Evolutionary conservation across 30 jellyfish, hydroid and myxozoan species (phyloP), one percentile per base, ranked within the genome.

Genomic region (Aurelia aurita): DNA sequence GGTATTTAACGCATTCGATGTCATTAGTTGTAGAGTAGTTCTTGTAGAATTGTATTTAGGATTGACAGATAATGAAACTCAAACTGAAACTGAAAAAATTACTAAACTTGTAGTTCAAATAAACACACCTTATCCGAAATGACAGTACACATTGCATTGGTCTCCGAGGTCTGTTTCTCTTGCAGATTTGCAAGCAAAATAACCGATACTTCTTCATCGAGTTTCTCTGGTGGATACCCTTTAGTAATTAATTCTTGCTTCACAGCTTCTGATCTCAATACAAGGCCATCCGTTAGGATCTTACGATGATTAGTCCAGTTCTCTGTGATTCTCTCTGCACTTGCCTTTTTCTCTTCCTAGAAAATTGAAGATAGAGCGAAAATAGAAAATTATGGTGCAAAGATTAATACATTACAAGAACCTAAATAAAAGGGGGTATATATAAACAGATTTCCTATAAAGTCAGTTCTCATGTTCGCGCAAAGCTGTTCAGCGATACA

Each of bases 141-240:
- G 26, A 82, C 90, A 47, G 84, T 67, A 19, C 82, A 58, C 72
- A 87, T 61, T 10, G 98, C 96, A 67, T 92, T 92, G 26, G 58
- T 72, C 70, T 92, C 98, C 4, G 80, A 47, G 4, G 58, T 79
- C 69, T 92, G 98, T 59, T 87, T 79, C 69, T 92, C 98, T 73
- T 92, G 98, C 55, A 92, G 62, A 66, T 92, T 94, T 34, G 98
- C 96, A 77, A 92, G 86, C 73, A 86, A 26, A 34, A 80, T 44
- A 14, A 92, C 90, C 3, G 94, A 69, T 4, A 82, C 86, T 46
- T 92, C 98, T 27, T 86, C 98, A 14, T 70, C 44, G 3, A 86
- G 63, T 43, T 72, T 62, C 44, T 85, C 97, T 20, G 77, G 77
- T 19, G 90, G 49, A 51, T 49, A 51, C 8, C 82, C 90, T 58